Evolutionary conservation across 2,113 vertebrate species (phyloP).

Genomic region (Phasianus colchicus): DNA sequence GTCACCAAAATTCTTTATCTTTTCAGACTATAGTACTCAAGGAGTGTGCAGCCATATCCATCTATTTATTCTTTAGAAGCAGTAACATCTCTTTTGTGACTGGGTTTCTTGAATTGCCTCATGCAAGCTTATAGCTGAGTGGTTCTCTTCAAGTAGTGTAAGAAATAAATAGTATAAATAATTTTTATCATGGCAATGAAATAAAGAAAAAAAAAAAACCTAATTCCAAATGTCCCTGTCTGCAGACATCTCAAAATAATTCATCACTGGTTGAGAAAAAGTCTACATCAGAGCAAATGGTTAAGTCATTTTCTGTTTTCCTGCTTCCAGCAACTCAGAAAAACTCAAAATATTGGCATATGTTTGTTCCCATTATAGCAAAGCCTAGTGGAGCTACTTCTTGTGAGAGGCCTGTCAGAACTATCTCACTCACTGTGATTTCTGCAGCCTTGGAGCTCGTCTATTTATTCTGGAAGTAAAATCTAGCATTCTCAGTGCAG

Average conservation of each 20-base stretch:
- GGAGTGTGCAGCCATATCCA: neutral
- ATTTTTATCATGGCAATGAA: neutral
- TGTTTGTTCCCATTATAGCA: neutral
- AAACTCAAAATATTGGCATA: neutral
- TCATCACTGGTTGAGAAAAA: neutral
- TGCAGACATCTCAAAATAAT: neutral
- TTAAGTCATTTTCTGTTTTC: neutral
- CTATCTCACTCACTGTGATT: neutral
- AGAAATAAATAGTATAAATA: neutral
- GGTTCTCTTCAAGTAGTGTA: neutral
- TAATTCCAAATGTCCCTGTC: neutral
- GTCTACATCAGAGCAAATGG: neutral
- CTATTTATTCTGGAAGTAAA: conserved; percentile 25
- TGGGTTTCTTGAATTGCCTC: neutral
- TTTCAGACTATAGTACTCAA: neutral
- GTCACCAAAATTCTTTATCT: neutral
- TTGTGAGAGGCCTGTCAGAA: conserved; percentile 13
- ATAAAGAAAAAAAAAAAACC: neutral
- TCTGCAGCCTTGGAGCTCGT: neutral
- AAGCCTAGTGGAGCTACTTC: rapidly evolving
- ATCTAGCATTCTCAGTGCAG: neutral
- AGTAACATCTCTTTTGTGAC: neutral
- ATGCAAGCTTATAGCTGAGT: neutral
- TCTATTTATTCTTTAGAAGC: neutral
- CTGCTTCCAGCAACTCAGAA: neutral